Conservation (phyloP, 2,113 vertebrate species). For the human (Homo sapiens) region DNA sequence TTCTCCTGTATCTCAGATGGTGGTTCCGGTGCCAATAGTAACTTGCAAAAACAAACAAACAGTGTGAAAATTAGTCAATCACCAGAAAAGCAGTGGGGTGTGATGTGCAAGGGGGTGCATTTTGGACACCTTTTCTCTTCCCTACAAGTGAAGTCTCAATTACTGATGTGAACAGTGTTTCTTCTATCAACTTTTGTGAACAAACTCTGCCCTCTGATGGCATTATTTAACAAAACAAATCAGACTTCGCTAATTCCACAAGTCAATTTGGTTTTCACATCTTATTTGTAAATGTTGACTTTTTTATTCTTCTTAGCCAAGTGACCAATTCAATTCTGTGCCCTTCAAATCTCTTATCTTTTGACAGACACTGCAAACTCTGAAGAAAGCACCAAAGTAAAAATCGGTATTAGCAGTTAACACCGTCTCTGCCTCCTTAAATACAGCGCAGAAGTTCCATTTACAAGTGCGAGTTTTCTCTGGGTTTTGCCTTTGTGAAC, state of each 20-base stretch:
- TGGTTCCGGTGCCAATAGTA: background rate
- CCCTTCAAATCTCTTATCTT: background rate
- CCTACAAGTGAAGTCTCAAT: slow-evolving; percentile 30
- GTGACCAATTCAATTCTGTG: background rate
- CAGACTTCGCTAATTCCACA: background rate
- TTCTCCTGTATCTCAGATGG: slow-evolving; percentile 13
- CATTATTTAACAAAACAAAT: slow-evolving; percentile 13
- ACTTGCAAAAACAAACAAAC: background rate
- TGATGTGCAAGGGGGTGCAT: background rate
- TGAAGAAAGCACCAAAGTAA: background rate
- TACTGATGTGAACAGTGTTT: rapidly evolving
- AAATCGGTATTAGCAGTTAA: background rate
- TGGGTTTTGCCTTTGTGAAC: background rate
- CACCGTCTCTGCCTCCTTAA: background rate
- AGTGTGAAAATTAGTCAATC: slow-evolving; percentile 8
- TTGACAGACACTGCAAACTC: background rate
- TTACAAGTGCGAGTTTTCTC: background rate
- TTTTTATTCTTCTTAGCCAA: background rate
- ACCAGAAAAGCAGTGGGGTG: background rate
- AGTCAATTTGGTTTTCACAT: background rate
- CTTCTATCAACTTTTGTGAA: background rate
- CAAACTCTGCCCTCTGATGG: slow-evolving; percentile 14
- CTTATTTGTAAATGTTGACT: background rate
- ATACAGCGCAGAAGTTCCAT: background rate
- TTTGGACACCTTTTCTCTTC: background rate